Base-by-base conservation (phyloP, 2,797 vertebrate genomes). In the Dallia pectoralis region DNA sequence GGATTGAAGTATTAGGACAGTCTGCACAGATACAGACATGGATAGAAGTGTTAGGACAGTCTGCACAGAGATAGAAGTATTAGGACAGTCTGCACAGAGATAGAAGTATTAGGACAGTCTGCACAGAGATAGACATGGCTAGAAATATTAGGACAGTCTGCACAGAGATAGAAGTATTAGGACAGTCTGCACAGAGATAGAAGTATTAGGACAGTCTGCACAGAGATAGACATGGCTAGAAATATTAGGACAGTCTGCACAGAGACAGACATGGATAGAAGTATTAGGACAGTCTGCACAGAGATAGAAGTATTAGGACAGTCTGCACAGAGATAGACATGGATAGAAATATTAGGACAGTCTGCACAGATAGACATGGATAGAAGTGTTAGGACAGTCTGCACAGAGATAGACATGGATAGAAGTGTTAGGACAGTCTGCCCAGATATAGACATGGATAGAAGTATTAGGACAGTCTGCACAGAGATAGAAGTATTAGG, bases 391-490 rank as follows among this genome's bases (percentile, higher is more conserved):
- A n/a, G n/a, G 91, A 93, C 84, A 97, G 82, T 89, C 96, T 98
- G 80, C 0, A 59, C 51, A 53, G 51, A 53, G 51, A 53, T 19
- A n/a, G 51, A 53, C 51, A 53, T 19, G n/a, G n/a, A n/a, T n/a
- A n/a, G n/a, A n/a, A n/a, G n/a, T n/a, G n/a, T n/a, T n/a, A n/a
- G n/a, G 91, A 93, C 84, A 97, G 82, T 89, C 96, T 98, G 80
- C 0, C 53, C 51, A 53, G 51, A 53, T 18, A 53, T 19, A n/a
- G 51, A 53, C 51, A 53, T 19, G n/a, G n/a, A n/a, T n/a, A n/a
- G n/a, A n/a, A n/a, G n/a, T n/a, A n/a, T n/a, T n/a, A n/a, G n/a
- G 91, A 93, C 84, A 97, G 82, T 89, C 96, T 98, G 80, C 0
- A 59, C 51, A 53, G 51, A 53, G 51, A 53, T 19, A n/a, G 51